Conservation (phyloP, 2,888 invertebrate species). For the Calephelis perditalis region DNA sequence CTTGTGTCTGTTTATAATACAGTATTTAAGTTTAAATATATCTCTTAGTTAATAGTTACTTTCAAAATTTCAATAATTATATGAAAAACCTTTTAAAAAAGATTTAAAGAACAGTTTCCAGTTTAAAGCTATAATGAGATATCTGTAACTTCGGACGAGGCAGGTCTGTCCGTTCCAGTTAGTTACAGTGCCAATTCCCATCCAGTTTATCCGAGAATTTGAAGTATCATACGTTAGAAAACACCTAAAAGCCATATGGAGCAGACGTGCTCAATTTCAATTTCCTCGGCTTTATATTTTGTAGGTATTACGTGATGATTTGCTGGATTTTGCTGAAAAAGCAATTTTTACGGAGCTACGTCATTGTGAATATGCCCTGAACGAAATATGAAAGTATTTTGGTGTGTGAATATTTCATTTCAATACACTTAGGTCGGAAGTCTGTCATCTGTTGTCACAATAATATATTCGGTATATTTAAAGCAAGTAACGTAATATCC, state of each 20-base stretch:
- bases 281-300: constrained; percentile 4
- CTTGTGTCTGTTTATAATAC: too few relatives aligned
- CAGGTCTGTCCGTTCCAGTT: background rate
- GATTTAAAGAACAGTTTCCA: too few relatives aligned
- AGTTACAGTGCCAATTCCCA: background rate
- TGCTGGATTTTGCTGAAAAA: background rate
- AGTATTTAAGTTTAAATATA: too few relatives aligned
- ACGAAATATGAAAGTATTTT: constrained; percentile 7
- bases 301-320: background rate
- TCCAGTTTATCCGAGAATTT: constrained; percentile 5
- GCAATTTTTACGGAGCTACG: background rate
- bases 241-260: constrained; percentile 5
- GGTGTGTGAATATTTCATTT: constrained; percentile 6
- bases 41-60: too few relatives aligned
- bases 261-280: constrained; percentile 9
- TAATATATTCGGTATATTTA: constrained; percentile 28
- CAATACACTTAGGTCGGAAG: constrained; percentile 13
- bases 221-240: constrained; percentile 5
- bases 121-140: background rate
- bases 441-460: constrained; percentile 24
- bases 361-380: background rate
- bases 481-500: constrained; percentile 19
- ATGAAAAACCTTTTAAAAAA: too few relatives aligned
- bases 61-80: too few relatives aligned
- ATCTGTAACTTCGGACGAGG: background rate